Conservation (phyloP, 2,113 vertebrate genomes). For the Dipodomys stephensi region DNA sequence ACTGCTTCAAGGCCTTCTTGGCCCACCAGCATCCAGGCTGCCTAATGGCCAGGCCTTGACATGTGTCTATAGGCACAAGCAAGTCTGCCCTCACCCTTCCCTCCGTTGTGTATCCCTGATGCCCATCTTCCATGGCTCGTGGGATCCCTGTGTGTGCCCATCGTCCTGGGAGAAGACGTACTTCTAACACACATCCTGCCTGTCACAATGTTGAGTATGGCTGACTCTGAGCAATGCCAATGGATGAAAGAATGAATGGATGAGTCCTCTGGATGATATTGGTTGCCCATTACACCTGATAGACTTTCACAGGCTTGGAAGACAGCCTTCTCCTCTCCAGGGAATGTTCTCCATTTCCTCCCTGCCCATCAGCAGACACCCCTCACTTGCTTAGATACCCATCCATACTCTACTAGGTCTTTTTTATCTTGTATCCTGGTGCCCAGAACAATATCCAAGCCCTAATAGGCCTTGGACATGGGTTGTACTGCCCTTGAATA, state of each 20-base stretch:
- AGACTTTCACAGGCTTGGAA: background rate
- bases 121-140: background rate
- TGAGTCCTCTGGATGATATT: background rate
- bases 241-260: background rate
- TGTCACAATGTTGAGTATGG: accelerated
- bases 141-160: background rate
- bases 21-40: background rate
- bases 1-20: background rate
- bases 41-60: no score
- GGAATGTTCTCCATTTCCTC: background rate
- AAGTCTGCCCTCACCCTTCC: no score
- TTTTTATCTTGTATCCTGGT: background rate
- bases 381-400: background rate
- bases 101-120: no score
- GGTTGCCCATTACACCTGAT: background rate
- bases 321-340: background rate
- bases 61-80: background rate
- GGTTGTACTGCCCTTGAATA: background rate
- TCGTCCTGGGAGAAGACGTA: background rate
- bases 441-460: background rate
- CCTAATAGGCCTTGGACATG: background rate
- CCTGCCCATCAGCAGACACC: background rate
- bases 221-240: background rate
- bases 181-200: background rate
- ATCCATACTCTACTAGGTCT: background rate